A percentile compares a stretch with the other conserved stretches of the same genome.
Evolutionary conservation across 2,888 invertebrate genomes (phyloP).

Genomic region (Drosophila lacicola): DNA sequence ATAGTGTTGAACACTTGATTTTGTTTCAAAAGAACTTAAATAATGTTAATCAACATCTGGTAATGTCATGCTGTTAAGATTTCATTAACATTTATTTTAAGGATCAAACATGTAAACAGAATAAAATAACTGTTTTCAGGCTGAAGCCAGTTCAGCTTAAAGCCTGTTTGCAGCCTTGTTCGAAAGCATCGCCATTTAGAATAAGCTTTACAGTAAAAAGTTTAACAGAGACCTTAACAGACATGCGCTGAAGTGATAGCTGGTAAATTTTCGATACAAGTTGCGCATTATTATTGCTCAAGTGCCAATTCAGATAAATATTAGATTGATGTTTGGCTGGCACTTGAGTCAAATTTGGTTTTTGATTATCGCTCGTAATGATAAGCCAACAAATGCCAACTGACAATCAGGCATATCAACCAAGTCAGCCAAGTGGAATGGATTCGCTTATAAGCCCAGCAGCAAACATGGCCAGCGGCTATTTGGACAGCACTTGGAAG

Average conservation of each 20-base stretch:
- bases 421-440: constrained; percentile 43
- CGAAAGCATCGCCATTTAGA: too few relatives aligned
- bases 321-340: constrained; percentile 26
- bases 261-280: neutral
- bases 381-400: constrained; percentile 63
- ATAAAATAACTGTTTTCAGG: too few relatives aligned
- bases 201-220: neutral
- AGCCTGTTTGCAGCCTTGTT: too few relatives aligned
- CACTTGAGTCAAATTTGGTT: constrained; percentile 20
- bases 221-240: neutral
- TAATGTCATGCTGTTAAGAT: neutral
- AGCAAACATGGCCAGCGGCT: constrained; percentile 25
- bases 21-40: too few relatives aligned
- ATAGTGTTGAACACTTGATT: too few relatives aligned
- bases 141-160: too few relatives aligned
- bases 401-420: constrained; percentile 63
- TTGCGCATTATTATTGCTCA: constrained; percentile 3
- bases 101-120: too few relatives aligned
- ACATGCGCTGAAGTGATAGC: too few relatives aligned
- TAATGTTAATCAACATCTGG: too few relatives aligned
- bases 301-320: constrained; percentile 23
- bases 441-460: constrained; percentile 8
- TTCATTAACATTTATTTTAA: neutral
- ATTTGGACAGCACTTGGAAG: constrained; percentile 59
- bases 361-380: constrained; percentile 53